Conservation (phyloP, 1,140 invertebrate genomes). For the Odontomachus brunneus region DNA sequence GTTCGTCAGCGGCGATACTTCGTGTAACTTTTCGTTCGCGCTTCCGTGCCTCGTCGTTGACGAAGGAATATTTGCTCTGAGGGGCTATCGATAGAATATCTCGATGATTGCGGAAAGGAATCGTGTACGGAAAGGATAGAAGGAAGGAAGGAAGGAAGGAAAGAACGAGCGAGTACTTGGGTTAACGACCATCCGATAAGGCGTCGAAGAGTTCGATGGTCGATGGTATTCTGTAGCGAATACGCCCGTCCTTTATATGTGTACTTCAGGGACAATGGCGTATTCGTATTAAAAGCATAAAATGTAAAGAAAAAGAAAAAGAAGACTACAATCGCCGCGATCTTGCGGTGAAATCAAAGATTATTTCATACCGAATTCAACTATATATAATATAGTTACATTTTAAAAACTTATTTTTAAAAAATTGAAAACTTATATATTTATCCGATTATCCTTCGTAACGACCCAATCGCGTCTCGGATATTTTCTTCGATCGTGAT, state of each 20-base stretch:
- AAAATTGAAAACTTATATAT: too few relatives aligned
- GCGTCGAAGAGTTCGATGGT: slow-evolving; percentile 38
- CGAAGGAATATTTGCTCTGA: background rate
- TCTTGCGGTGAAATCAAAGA: too few relatives aligned
- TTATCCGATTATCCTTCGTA: background rate
- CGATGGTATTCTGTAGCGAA: slow-evolving; percentile 39
- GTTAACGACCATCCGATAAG: slow-evolving; percentile 51
- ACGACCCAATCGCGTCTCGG: background rate
- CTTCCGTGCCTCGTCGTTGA: background rate
- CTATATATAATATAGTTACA: too few relatives aligned
- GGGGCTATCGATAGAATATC: slow-evolving; percentile 37
- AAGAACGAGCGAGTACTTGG: slow-evolving; percentile 17
- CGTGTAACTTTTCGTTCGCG: background rate
- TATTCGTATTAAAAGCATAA: background rate
- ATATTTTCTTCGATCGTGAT: background rate
- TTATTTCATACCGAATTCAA: too few relatives aligned
- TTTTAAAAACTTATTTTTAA: too few relatives aligned
- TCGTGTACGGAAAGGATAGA: slow-evolving; percentile 10
- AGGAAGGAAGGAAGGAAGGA: slow-evolving; percentile 24
- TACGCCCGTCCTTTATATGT: background rate
- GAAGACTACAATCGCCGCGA: too few relatives aligned
- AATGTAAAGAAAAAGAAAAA: slow-evolving; percentile 9
- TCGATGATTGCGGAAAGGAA: slow-evolving; percentile 32
- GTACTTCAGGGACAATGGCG: background rate
- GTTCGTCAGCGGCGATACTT: background rate